Base-by-base conservation (phyloP, 2,888 invertebrate genomes). In the Agonopterix arenella region DNA sequence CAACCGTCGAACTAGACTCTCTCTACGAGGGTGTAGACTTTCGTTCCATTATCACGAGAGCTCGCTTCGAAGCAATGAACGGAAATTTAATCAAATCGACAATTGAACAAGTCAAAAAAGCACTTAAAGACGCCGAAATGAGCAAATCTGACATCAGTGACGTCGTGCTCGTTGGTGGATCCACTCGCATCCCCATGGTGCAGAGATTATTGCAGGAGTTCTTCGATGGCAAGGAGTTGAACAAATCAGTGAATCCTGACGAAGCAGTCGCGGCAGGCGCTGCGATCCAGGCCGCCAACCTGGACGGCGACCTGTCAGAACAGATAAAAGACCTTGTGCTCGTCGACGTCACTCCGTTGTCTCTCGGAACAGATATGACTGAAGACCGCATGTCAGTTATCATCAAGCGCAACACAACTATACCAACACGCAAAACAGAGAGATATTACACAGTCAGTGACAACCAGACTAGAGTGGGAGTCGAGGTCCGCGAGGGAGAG, bases 331-430 rank as follows among this genome's bases (percentile, higher is more conserved):
- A 79, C 43, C 42, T 80, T 0, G 48, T 71, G 1, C 55, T 84
- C 46, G 67, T 80, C 0, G 84, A 84, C 41, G 80, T 83, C 0
- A 77, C 83, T 1, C 82, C 84, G 8, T 52, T 84, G 36, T 93
- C 93, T 0, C 77, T 93, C 52, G 93, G 93, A 47, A 93, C 93
- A 52, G 94, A 95, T 73, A 93, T 93, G 0, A 93, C 93, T 11
- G 93, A 93, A n/a, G 93, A 93, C 10, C 93, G 93, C 2, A 93
- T 94, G 93, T 88, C 90, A 2, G 93, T 92, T 57, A 90, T 94
- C 41, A 90, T 94, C 48, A 92, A 93, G 59, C 81, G 93, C 59
- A 93, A 93, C 69, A 74, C 85, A 11, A 81, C 91, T 58, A 93
- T 93, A 56, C 93, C 93, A 0, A 91, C 91, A 74, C 92, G 91